Evolutionary conservation across 2,888 invertebrate species (phyloP), one percentile per base, ranked within the genome.

Genomic region (Coelinius sp.): DNA sequence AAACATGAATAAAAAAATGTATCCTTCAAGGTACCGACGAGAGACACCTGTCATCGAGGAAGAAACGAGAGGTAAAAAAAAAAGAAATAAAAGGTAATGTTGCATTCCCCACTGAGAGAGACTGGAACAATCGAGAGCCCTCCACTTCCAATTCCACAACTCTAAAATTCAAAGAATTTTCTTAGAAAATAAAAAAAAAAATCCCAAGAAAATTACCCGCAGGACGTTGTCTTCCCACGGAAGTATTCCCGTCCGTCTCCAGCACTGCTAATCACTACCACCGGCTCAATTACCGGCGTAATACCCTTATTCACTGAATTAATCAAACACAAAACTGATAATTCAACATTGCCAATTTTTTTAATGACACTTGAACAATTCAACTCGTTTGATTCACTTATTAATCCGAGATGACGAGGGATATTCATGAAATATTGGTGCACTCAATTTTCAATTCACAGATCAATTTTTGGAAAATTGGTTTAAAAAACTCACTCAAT

Each of bases 221-320:
- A 77, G 76, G 76, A 77, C 73, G 75, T 71, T 75, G 75, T 75
- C 76, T 75, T 76, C 75, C 75, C 76, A 76, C 76, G 73, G 76
- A 76, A 77, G 71, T 76, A 71, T 69, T 75, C 74, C 66, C 76
- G 75, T 77, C 75, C 74, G 77, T 77, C 74, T 77, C 77, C 77
- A 77, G 77, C 73, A 76, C 77, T 76, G 77, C 76, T 70, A 68
- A 49, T 64, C 68, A 56, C 68, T 25, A 17, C 44, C 24, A 56
- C 72, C 68, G 72, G 72, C 68, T 63, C 49, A 38, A 38, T 41
- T 8, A 67, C 66, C 67, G 59, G 71, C 31, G 44, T n/a, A 56
- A 25, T 56, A 69, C 35, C 46, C 56, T 12, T 31, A 14, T 12
- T 56, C 70, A 53, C 65, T 17, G 49, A 31, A 17, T 56, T 27